A percentile compares a stretch with the other conserved stretches of the same genome.
Evolutionary conservation across 2,113 vertebrate species (phyloP).

Genomic region (Petaurus breviceps): DNA sequence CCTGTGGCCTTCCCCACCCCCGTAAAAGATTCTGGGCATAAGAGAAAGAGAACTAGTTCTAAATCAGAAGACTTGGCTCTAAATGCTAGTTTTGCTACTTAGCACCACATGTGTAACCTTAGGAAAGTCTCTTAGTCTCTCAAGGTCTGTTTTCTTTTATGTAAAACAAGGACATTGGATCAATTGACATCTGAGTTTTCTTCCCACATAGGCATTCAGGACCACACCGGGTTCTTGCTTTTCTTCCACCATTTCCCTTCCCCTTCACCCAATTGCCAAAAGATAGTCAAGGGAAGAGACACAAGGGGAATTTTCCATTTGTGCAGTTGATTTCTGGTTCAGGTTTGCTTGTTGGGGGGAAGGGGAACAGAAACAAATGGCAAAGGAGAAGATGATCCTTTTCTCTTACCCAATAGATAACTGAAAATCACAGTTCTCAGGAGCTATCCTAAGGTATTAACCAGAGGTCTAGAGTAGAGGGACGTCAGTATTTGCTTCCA

Average conservation of each 20-base stretch:
- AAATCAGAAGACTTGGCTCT: neutral
- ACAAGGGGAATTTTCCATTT: neutral
- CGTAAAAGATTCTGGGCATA: neutral
- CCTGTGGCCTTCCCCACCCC: no score
- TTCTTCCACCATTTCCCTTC: neutral
- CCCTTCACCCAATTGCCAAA: neutral
- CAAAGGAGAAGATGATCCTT: neutral
- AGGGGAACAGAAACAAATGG: neutral
- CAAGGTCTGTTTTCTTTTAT: neutral
- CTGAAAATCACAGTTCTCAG: neutral
- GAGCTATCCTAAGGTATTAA: neutral
- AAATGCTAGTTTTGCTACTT: neutral
- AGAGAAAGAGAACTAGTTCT: neutral
- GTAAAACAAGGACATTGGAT: neutral
- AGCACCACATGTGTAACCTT: neutral
- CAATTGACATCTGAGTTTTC: neutral
- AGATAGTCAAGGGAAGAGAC: neutral
- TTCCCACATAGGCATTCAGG: neutral
- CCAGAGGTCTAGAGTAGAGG: neutral
- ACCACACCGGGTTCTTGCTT: neutral
- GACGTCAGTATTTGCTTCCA: neutral
- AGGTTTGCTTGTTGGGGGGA: neutral
- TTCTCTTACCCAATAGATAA: neutral
- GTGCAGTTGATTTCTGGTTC: neutral
- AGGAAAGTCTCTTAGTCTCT: slow-evolving; percentile 24